Base-by-base conservation (phyloP, 2,888 invertebrate genomes). In the Athrips mouffetella region DNA sequence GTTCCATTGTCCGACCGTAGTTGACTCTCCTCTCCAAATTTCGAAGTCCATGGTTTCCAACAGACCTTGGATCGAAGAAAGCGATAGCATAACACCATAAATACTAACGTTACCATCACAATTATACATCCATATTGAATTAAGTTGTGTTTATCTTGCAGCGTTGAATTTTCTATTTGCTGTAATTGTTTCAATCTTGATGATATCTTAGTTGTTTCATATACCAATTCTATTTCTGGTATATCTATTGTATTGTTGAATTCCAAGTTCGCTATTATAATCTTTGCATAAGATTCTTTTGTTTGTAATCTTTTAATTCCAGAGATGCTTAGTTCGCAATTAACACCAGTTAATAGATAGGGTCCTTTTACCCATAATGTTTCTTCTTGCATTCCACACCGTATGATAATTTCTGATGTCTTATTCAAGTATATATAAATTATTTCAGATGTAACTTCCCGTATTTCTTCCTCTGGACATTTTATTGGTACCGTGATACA, bases 381-480 rank as follows among this genome's bases (percentile, higher is more conserved):
- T 45, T 18, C 33, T 45, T 30, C 11, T 21, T n/a, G 30, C 21
- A 31, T 30, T 16, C 30, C 20, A 11, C 45, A 45, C 33, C 21
- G 31, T 20, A 45, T 20, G 10, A 10, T 30, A 10, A 45, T 11
- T 20, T 45, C 45, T n/a, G 45, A 31, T n/a, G 11, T 33, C 10
- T 45, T 20, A 11, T 45, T 45, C 3, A 45, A 13, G 11, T 30
- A 45, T 11, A 45, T n/a, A 20, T 31, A 45, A n/a, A 18, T 31
- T 10, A 33, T 8, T 16, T 30, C 33, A 21, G 29, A n/a, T 20
- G 30, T 1, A 5, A 16, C 18, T 20, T 37, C 37, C n/a, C 18
- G 37, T 8, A 45, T 18, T 45, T 45, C 45, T 21, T 45, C 31
- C n/a, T 16, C 10, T 7, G 45, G 45, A 13, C 45, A 45, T 21